phyloP scores from a whole-genome alignment of 2,113 vertebrate genomes.

The Callaeas wilsoni region DNA sequence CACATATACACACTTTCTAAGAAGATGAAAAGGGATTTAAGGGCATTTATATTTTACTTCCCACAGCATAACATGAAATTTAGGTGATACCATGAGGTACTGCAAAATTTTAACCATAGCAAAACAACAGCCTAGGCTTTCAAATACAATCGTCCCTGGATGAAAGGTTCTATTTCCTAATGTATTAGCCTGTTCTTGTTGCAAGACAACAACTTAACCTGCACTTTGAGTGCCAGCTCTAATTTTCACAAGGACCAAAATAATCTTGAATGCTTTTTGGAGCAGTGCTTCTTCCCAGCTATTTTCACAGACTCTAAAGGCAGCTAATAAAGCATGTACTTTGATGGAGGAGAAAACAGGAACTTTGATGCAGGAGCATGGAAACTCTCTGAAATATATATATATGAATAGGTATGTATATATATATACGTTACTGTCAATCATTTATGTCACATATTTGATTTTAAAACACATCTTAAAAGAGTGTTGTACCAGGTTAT shows the following conservation, averaged over 20 bases:
- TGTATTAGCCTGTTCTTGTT: not conserved
- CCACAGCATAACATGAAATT: not conserved
- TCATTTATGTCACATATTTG: not conserved
- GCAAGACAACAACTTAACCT: not conserved
- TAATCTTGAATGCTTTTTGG: not conserved
- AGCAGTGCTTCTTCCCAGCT: not conserved
- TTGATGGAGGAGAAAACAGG: not conserved
- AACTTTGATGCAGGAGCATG: not conserved
- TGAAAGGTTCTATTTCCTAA: not conserved
- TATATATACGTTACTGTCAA: not conserved
- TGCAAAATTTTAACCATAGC: not conserved
- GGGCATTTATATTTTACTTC: not conserved
- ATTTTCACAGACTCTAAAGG: not conserved
- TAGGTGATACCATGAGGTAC: not conserved
- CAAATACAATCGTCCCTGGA: not conserved
- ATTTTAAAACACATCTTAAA: not conserved
- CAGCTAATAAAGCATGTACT: not conserved
- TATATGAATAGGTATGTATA: no score
- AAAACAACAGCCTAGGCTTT: not conserved
- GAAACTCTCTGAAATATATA: not conserved
- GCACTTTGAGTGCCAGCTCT: not conserved
- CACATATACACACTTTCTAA: not conserved
- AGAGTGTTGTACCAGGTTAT: not conserved
- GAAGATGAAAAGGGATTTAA: not conserved
- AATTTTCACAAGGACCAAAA: not conserved